phyloP scores from a whole-genome alignment of 2,888 invertebrate genomes.

The Unio delphinus region DNA sequence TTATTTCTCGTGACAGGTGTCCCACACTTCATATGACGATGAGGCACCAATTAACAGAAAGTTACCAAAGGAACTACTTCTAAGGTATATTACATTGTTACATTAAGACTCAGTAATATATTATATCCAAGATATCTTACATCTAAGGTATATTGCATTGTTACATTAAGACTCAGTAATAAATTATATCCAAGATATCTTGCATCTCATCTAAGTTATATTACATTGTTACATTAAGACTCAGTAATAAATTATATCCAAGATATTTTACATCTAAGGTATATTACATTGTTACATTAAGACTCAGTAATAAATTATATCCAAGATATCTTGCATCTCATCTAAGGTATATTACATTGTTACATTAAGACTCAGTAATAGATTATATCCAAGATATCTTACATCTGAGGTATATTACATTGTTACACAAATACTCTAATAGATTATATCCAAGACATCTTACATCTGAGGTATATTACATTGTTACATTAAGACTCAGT shows the following conservation, averaged over 20 bases:
- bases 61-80: constrained; percentile 94
- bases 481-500: background rate
- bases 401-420: constrained; percentile 78
- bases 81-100: constrained; percentile 75
- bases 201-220: constrained; percentile 84
- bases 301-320: too few relatives aligned
- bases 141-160: background rate
- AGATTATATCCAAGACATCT: too few relatives aligned
- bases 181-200: too few relatives aligned
- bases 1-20: constrained; percentile 30
- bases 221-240: too few relatives aligned
- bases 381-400: too few relatives aligned
- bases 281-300: background rate
- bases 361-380: background rate
- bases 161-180: background rate
- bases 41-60: constrained; percentile 93
- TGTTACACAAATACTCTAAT: too few relatives aligned
- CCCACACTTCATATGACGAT: constrained; percentile 73
- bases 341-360: background rate
- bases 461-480: background rate
- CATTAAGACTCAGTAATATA: too few relatives aligned
- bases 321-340: too few relatives aligned
- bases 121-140: too few relatives aligned
- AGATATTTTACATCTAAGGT: too few relatives aligned
- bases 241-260: too few relatives aligned